Evolutionary conservation across 2,888 invertebrate genomes (phyloP).

Genomic region (Nomada hirtipes): DNA sequence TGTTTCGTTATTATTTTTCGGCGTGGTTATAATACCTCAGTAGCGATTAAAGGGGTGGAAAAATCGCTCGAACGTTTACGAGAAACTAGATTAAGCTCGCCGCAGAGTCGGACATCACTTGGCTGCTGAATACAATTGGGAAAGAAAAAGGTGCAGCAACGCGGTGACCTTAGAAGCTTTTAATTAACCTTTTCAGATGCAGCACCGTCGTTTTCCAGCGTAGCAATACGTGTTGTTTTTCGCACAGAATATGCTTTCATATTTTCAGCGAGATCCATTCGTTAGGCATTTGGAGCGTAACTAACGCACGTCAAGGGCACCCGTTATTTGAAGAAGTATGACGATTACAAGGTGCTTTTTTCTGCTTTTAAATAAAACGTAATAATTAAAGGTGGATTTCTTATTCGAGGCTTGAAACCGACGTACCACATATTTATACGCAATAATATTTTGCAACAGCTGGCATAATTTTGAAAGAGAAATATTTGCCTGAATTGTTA

Average conservation of each 20-base stretch:
- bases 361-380: not conserved
- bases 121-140: constrained; percentile 26
- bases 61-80: constrained; percentile 11
- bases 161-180: constrained; percentile 38
- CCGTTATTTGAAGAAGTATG: not conserved
- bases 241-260: not conserved
- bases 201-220: constrained; percentile 1
- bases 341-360: not conserved
- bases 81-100: constrained; percentile 37
- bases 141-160: constrained; percentile 28
- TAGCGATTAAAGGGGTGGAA: not conserved
- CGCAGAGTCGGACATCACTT: constrained; percentile 20
- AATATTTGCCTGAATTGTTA: not conserved
- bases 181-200: constrained; percentile 43
- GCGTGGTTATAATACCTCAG: constrained; percentile 10
- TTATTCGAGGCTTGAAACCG: not conserved
- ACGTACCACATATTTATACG: not conserved
- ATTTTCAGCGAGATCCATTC: constrained; percentile 3
- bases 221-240: constrained; percentile 11
- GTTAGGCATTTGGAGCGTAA: constrained; percentile 12
- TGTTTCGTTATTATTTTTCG: not conserved
- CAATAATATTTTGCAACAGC: too few relatives aligned
- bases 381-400: not conserved
- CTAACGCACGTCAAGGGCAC: not conserved
- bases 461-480: too few relatives aligned